These are phyloP conservation scores for Cephus rjabovi DNA, from an alignment of 2,888 invertebrate genomes.

Conservation along the genomic window DNA sequence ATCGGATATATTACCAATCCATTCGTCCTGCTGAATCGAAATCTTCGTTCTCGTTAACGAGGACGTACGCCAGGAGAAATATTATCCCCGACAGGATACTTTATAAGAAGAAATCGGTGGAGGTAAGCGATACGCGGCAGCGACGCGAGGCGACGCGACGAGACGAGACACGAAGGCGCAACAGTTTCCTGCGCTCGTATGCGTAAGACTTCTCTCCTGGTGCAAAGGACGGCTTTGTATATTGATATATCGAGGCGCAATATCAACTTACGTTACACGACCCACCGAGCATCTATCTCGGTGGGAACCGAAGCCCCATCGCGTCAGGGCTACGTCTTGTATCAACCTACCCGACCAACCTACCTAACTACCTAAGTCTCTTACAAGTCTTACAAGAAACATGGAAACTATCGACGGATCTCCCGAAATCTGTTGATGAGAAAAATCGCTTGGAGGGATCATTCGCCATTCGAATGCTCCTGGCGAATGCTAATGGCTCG, in stretches of 20 bases:
- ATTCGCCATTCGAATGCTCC: neutral
- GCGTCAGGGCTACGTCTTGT: conserved; percentile 11
- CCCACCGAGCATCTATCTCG: conserved; percentile 64
- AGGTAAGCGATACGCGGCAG: conserved; percentile 57
- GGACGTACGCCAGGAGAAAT: conserved; percentile 38
- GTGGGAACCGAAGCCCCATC: conserved; percentile 66
- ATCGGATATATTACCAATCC: neutral
- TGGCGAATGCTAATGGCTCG: conserved; percentile 44
- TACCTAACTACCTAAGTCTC: neutral
- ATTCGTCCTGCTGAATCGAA: neutral
- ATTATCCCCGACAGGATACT: conserved; percentile 56
- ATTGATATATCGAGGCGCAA: conserved; percentile 41
- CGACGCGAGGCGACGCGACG: neutral
- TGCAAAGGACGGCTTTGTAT: conserved; percentile 19
- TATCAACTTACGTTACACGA: conserved; percentile 65
- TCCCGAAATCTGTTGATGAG: neutral
- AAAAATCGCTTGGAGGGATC: neutral
- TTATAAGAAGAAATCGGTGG: conserved; percentile 62
- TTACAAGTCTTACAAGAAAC: neutral
- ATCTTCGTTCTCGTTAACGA: conserved; percentile 7
- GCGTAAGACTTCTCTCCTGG: conserved; percentile 58
- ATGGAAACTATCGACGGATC: neutral
- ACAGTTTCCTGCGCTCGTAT: conserved; percentile 61
- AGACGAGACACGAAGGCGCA: conserved; percentile 22
- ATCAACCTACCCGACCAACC: neutral